Evolutionary conservation across 2,797 vertebrate species (phyloP).

Genomic region (Rhinatrema bivittatum): DNA sequence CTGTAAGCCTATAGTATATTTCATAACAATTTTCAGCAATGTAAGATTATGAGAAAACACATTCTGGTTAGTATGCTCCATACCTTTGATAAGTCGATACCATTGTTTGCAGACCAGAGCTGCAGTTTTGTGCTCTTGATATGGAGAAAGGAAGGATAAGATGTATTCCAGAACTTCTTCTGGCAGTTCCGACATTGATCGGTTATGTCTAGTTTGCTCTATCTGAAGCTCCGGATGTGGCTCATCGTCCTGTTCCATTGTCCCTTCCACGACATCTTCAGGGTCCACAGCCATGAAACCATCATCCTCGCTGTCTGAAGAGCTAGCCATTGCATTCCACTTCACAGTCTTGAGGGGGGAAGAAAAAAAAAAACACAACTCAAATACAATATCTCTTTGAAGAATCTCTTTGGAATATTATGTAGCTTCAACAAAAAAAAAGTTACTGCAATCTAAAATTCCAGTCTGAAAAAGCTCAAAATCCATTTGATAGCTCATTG

Average conservation of each 20-base stretch:
- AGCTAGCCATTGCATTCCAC: slow-evolving; percentile 80
- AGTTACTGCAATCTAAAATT: not conserved
- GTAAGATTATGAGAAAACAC: too few relatives aligned
- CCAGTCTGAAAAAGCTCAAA: too few relatives aligned
- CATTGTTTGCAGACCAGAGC: slow-evolving; percentile 97
- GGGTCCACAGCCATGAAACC: slow-evolving; percentile 89
- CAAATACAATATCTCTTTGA: not conserved
- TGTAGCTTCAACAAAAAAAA: not conserved
- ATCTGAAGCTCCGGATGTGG: slow-evolving; percentile 18
- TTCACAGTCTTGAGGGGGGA: not conserved
- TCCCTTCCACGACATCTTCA: slow-evolving; percentile 63
- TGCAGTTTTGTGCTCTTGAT: slow-evolving; percentile 96
- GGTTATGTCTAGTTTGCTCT: slow-evolving; percentile 42
- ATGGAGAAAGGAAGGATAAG: slow-evolving; percentile 92
- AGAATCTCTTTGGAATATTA: not conserved
- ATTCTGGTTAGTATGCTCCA: too few relatives aligned
- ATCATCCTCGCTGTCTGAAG: slow-evolving; percentile 83
- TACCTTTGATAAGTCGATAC: slow-evolving; percentile 98
- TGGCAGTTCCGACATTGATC: slow-evolving; percentile 85
- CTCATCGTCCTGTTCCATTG: slow-evolving; percentile 62
- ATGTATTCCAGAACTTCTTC: slow-evolving; percentile 97
- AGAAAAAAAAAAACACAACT: not conserved
- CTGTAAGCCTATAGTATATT: too few relatives aligned
- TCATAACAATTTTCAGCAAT: too few relatives aligned
- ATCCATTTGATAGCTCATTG: too few relatives aligned